phyloP scores from a whole-genome alignment of 2,888 invertebrate species.

The Strigamia maritima region DNA sequence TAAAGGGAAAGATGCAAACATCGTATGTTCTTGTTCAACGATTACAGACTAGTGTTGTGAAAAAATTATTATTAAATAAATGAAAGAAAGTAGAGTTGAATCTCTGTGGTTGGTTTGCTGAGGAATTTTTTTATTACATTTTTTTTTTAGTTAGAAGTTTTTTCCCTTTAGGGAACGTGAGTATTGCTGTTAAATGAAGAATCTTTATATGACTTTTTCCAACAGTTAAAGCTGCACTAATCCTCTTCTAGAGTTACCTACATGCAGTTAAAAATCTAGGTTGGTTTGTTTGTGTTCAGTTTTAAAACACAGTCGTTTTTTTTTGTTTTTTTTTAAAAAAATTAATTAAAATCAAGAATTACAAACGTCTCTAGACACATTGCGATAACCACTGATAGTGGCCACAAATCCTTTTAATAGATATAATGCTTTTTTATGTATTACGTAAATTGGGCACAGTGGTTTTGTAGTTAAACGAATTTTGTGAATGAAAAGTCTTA shows the following conservation, averaged over 20 bases:
- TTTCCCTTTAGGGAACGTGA: not conserved
- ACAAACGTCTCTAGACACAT: too few relatives aligned
- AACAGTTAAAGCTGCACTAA: not conserved
- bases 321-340: not conserved
- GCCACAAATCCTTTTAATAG: not conserved
- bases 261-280: not conserved
- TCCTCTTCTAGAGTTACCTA: not conserved
- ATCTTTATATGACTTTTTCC: conserved; percentile 19
- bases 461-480: conserved; percentile 13
- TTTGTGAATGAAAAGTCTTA: conserved; percentile 23
- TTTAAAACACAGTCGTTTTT: not conserved
- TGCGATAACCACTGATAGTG: not conserved
- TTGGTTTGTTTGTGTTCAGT: not conserved
- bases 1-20: not conserved
- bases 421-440: too few relatives aligned
- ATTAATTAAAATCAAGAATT: too few relatives aligned
- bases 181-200: conserved; percentile 17
- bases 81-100: not conserved
- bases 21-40: not conserved
- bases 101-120: not conserved
- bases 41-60: not conserved
- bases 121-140: conserved; percentile 17
- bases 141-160: conserved; percentile 3
- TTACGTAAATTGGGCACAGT: not conserved
- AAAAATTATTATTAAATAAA: not conserved